These are phyloP conservation scores for Lypha dubia DNA, from an alignment of 2,888 invertebrate species.

Conservation along the genomic window DNA sequence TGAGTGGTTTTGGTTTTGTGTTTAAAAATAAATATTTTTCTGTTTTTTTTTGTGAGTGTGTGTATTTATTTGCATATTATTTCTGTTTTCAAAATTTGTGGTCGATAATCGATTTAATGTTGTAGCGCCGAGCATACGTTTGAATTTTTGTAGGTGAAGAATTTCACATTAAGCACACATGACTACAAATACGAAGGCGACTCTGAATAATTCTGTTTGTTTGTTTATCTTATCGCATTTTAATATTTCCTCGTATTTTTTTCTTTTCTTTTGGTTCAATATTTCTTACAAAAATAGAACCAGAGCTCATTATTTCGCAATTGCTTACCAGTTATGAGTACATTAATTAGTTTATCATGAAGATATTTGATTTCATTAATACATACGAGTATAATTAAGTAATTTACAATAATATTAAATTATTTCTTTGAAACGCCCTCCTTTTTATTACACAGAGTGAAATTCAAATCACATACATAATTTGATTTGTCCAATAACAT, in stretches of 20 bases:
- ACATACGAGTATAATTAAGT: conserved; percentile 18
- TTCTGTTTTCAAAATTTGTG: conserved; percentile 43
- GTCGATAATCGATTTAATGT: conserved; percentile 62
- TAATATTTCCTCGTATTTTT: conserved; percentile 23
- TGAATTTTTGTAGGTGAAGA: conserved; percentile 38
- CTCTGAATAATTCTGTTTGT: no score
- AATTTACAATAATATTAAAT: conserved; percentile 42
- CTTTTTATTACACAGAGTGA: neutral
- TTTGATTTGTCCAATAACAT: neutral
- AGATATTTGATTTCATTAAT: conserved; percentile 15
- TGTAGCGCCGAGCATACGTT: conserved; percentile 21
- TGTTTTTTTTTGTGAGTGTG: neutral
- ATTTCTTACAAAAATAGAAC: conserved; percentile 57
- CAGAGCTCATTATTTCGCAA: conserved; percentile 37
- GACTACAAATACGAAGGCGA: neutral
- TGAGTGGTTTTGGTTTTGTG: conserved; percentile 29
- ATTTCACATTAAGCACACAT: conserved; percentile 7
- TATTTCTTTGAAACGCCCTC: neutral
- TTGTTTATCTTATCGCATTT: conserved; percentile 41
- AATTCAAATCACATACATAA: neutral
- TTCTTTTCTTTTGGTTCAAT: conserved; percentile 15
- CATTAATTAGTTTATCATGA: neutral
- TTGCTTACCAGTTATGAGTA: conserved; percentile 1
- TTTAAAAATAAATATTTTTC: conserved; percentile 42
- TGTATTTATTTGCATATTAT: neutral